Conservation (phyloP, 2,888 invertebrate genomes). For the Disparrhopalites patrizii region DNA sequence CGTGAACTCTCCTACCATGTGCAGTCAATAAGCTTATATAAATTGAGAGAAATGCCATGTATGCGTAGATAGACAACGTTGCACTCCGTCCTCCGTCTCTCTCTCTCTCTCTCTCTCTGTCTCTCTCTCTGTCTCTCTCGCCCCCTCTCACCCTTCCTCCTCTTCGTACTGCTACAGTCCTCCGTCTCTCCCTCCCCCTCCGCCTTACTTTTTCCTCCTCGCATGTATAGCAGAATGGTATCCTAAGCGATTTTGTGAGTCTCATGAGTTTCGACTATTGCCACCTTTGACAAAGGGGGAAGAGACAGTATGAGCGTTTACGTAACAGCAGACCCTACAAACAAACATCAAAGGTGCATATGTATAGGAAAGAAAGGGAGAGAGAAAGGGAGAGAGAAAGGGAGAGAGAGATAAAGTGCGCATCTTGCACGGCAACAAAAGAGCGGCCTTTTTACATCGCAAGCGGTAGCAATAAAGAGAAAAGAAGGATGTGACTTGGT, state of each 20-base stretch:
- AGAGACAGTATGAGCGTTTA: constrained; percentile 12
- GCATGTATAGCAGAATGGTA: too few species aligned
- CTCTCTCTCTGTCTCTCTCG: not conserved
- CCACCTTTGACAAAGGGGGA: constrained; percentile 3
- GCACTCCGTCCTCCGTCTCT: not conserved
- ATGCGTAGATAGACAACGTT: not conserved
- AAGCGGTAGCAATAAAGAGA: not conserved
- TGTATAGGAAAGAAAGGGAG: not conserved
- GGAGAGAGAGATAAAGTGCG: not conserved
- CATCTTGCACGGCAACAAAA: not conserved
- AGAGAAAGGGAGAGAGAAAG: not conserved
- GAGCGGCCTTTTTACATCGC: too few species aligned
- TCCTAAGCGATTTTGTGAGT: too few species aligned
- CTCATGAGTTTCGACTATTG: constrained; percentile 11
- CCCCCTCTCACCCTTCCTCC: not conserved
- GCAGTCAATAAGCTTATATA: constrained; percentile 26
- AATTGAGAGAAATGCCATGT: not conserved
- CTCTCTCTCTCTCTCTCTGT: not conserved
- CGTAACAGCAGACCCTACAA: constrained; percentile 8
- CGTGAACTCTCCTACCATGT: constrained; percentile 31
- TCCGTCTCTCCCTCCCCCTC: not conserved
- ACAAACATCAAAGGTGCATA: not conserved
- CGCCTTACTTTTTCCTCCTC: not conserved
- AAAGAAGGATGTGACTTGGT: not conserved
- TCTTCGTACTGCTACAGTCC: too few species aligned